phyloP scores from a whole-genome alignment of 2,113 vertebrate species.

The Choloepus hoffmanni region DNA sequence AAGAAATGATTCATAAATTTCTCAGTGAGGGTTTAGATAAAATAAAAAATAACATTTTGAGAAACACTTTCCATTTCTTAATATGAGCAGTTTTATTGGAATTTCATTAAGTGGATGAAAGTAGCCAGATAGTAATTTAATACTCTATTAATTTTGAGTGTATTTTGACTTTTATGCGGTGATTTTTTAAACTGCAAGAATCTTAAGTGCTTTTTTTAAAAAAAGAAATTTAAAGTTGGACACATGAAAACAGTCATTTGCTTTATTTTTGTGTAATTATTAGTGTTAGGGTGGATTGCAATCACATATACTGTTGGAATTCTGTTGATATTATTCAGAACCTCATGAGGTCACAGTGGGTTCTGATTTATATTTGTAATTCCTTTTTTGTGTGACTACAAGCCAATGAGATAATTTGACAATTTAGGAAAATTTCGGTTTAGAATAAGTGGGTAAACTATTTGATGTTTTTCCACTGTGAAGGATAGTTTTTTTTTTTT shows the following conservation, averaged over 20 bases:
- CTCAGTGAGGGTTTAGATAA: constrained; percentile 29
- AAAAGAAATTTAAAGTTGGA: neutral
- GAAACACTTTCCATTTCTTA: neutral
- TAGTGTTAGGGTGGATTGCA: neutral
- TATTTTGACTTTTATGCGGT: neutral
- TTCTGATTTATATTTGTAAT: constrained; percentile 26
- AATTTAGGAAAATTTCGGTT: neutral
- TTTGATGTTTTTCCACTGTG: neutral
- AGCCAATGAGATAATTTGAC: constrained; percentile 19
- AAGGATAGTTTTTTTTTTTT: neutral
- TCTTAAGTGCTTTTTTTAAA: neutral
- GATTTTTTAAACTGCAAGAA: neutral
- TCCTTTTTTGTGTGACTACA: neutral
- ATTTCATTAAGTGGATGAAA: neutral
- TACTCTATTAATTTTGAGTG: neutral
- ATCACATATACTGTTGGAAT: neutral
- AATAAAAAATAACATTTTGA: constrained; percentile 47
- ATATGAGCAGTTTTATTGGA: constrained; percentile 18
- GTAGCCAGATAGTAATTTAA: neutral
- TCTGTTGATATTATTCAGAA: constrained; percentile 4
- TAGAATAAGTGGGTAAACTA: neutral
- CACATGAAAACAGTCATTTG: neutral
- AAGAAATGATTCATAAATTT: constrained; percentile 30
- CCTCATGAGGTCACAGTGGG: neutral
- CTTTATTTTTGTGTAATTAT: neutral